Conservation (phyloP, 2,797 vertebrate genomes). For the Capromys pilorides region DNA sequence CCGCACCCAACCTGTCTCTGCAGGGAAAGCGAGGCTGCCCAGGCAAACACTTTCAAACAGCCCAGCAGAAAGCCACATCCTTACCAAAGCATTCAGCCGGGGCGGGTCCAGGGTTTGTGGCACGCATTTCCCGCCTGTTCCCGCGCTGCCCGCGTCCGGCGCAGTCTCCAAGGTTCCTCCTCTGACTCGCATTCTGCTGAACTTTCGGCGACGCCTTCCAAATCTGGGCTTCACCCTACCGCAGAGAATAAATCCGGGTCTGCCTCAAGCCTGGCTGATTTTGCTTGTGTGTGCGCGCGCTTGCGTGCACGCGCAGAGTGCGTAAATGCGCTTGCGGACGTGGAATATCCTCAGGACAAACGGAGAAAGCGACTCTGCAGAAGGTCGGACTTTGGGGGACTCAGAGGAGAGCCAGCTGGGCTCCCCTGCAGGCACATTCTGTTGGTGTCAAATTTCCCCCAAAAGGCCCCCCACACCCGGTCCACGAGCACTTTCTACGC, state of each 20-base stretch:
- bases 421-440: background rate
- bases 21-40: background rate
- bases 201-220: background rate
- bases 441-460: background rate
- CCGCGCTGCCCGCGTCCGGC: background rate
- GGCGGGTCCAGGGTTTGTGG: background rate
- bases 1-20: rapidly evolving
- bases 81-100: background rate
- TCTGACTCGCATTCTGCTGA: background rate
- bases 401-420: background rate
- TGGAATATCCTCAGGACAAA: background rate
- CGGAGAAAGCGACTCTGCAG: background rate
- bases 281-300: background rate
- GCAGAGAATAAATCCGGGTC: background rate
- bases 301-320: rapidly evolving
- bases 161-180: background rate
- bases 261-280: background rate
- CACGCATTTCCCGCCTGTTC: background rate
- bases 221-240: background rate
- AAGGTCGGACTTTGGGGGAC: background rate
- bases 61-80: background rate
- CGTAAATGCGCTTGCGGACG: background rate
- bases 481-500: background rate
- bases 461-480: background rate
- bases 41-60: background rate